A percentile compares a stretch with the other conserved stretches of the same genome.
Evolutionary conservation across 2,797 vertebrate species (phyloP).

Genomic region (Gambelia wislizenii): DNA sequence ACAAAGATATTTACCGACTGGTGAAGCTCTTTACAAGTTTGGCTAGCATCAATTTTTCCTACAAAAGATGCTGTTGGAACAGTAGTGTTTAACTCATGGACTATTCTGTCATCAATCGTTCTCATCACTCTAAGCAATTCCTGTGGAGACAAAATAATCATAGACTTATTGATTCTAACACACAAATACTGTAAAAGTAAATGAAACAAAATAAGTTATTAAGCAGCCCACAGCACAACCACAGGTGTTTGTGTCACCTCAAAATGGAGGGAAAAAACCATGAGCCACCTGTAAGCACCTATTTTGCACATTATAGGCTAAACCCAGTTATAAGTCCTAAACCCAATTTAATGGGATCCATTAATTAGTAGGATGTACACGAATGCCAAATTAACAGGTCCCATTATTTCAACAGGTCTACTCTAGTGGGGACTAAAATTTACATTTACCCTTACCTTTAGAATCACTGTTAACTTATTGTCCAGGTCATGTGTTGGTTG

Average conservation of each 20-base stretch:
- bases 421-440: no score
- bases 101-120: constrained; percentile 95
- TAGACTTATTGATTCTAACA: neutral
- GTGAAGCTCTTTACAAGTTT: constrained; percentile 96
- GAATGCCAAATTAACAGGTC: no score
- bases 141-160: constrained; percentile 75
- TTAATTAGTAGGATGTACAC: no score
- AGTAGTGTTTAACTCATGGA: constrained; percentile 94
- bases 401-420: no score
- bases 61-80: constrained; percentile 96
- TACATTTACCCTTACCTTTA: neutral
- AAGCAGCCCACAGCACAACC: neutral
- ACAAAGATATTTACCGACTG: constrained; percentile 86
- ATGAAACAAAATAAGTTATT: constrained; percentile 19
- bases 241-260: no score
- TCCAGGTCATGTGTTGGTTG: neutral
- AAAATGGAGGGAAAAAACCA: no score
- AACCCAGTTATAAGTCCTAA: no score
- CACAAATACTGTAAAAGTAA: constrained; percentile 38
- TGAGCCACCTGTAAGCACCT: no score
- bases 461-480: neutral
- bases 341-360: no score
- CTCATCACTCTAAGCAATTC: constrained; percentile 94
- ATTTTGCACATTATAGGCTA: neutral
- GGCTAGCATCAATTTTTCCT: constrained; percentile 90